Evolutionary conservation across 1,140 invertebrate species (phyloP), one percentile per base, ranked within the genome.

Genomic region (Cryptotermes secundus): DNA sequence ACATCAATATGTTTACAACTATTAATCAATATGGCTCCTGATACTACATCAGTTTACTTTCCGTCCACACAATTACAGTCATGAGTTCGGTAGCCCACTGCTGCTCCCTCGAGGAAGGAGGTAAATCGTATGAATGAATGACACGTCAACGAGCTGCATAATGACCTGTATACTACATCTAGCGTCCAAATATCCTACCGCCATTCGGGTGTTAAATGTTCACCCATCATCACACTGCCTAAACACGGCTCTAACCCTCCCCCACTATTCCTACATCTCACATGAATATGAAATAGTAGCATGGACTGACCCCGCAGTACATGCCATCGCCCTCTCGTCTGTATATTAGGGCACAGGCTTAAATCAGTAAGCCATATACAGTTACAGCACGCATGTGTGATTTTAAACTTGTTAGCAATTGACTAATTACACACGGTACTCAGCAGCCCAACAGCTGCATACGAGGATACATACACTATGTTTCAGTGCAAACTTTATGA

Each of bases 181-280:
- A 72, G 26, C 3, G 31, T n/a, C 26, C 59, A 12, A 72, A 72
- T 72, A 72, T 9, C n/a, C 7, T 72, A 14, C 59, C 59, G 1
- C 10, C 59, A 72, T 72, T 72, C n/a, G 59, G 26, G 59, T 72
- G 59, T 72, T 72, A 72, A 72, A 72, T 72, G 59, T 72, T n/a
- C 59, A 9, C 59, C 59, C 59, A 72, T 72, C 59, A 72, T 72
- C 59, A 72, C 59, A 72, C 59, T n/a, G 26, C 31, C 26, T 72
- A 72, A 72, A 72, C 31, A 9, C 59, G 14, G 22, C n/a, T n/a
- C n/a, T n/a, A 12, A 14, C 16, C 22, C n/a, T 10, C 26, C 26
- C 26, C 7, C 26, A 26, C 26, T 1, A 72, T 72, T 72, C 14
- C 59, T 72, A 12, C n/a, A 14, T n/a, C 59, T 72, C 59, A 72